Evolutionary conservation across 2,888 invertebrate species (phyloP).

Genomic region (Acronicta alni): DNA sequence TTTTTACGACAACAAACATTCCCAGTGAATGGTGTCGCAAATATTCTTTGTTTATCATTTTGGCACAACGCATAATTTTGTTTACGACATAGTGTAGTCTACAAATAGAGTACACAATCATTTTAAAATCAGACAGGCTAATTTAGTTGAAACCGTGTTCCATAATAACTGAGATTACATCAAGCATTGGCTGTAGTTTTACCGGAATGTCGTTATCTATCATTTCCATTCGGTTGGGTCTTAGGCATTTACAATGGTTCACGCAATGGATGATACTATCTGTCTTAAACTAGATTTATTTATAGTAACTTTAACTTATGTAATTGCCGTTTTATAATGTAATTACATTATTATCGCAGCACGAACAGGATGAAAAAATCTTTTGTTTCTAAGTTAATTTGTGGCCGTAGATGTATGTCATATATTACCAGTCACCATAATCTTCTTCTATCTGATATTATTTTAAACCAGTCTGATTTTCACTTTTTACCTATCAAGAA

Average conservation of each 20-base stretch:
- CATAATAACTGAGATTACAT: conserved; percentile 56
- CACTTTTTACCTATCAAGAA: background rate
- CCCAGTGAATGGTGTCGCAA: conserved; percentile 21
- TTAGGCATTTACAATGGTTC: conserved; percentile 54
- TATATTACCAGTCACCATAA: too few species aligned
- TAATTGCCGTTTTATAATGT: conserved; percentile 15
- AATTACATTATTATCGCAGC: background rate
- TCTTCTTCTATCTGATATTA: background rate
- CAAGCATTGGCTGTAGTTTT: conserved; percentile 43
- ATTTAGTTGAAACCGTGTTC: conserved; percentile 49
- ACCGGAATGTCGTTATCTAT: conserved; percentile 53
- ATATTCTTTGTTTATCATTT: conserved; percentile 36
- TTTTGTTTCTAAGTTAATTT: background rate
- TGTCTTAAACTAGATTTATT: conserved; percentile 35
- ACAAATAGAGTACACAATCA: conserved; percentile 42
- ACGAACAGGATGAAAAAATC: too few species aligned
- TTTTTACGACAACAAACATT: conserved; percentile 14
- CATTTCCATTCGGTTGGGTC: conserved; percentile 53
- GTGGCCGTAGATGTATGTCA: background rate
- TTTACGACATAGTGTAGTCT: conserved; percentile 39
- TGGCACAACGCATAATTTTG: conserved; percentile 23
- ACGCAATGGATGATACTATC: conserved; percentile 52
- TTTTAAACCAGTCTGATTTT: background rate
- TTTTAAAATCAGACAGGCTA: conserved; percentile 47
- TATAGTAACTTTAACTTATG: conserved; percentile 22